Conservation (phyloP, 1,140 invertebrate genomes). For the Lutraria rhynchaena region DNA sequence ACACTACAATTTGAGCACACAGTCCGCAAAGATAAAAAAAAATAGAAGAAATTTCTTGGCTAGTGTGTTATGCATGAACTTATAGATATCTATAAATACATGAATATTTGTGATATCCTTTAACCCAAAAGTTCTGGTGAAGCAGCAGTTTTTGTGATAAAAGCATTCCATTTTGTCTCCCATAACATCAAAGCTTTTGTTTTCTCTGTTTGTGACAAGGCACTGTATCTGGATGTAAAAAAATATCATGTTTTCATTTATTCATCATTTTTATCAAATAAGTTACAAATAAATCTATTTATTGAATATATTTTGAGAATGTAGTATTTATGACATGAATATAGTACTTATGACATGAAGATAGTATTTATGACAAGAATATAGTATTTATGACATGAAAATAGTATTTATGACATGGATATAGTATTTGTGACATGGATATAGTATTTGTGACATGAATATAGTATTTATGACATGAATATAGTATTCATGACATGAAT, state of each 20-base stretch:
- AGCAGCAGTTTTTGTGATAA: constrained; percentile 61
- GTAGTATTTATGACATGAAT: not conserved
- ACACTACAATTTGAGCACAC: too few relatives aligned
- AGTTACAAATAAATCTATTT: not conserved
- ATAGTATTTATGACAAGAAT: not conserved
- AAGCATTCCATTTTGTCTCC: constrained; percentile 71
- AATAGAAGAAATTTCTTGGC: not conserved
- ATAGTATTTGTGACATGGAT: too few relatives aligned
- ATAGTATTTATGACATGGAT: too few relatives aligned
- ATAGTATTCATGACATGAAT: too few relatives aligned
- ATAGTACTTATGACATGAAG: too few relatives aligned
- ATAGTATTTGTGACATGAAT: too few relatives aligned
- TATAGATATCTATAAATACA: not conserved
- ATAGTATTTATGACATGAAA: not conserved
- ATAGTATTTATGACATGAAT: too few relatives aligned
- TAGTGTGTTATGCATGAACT: not conserved
- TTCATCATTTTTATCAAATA: not conserved
- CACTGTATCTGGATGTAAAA: constrained; percentile 73
- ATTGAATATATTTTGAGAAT: not conserved
- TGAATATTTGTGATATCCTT: constrained; percentile 2
- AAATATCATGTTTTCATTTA: constrained; percentile 3
- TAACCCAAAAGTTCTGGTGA: not conserved
- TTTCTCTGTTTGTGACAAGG: constrained; percentile 68
- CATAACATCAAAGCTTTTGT: constrained; percentile 63
- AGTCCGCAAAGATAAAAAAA: not conserved